A percentile compares a stretch with the other conserved stretches of the same genome.
Conservation (phyloP, 2,888 invertebrate species). For the Chorisops tibialis region DNA sequence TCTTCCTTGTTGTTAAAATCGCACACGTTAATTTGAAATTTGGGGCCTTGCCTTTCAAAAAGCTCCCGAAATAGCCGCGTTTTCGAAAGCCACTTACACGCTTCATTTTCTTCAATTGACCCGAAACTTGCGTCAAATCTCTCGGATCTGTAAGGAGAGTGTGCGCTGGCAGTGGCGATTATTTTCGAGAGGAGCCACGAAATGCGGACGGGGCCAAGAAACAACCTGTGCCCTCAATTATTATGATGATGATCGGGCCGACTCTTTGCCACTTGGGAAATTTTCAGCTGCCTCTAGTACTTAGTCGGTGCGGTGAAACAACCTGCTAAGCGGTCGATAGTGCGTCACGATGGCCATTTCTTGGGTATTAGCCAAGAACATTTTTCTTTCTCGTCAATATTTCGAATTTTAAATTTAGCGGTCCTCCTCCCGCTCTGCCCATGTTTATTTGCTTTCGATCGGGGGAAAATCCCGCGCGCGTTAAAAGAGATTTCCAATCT, state of each 20-base stretch:
- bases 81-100: constrained; percentile 20
- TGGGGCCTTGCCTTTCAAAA: too few species aligned
- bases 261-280: background rate
- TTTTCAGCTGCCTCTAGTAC: background rate
- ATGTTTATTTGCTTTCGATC: background rate
- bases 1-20: too few species aligned
- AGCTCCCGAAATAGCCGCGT: background rate
- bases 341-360: constrained; percentile 30
- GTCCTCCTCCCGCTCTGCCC: background rate
- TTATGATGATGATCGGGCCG: constrained; percentile 12
- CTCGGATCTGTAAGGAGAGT: background rate
- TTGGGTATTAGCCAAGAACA: constrained; percentile 26
- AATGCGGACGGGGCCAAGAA: constrained; percentile 8
- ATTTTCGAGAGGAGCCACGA: constrained; percentile 8
- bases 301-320: constrained; percentile 30
- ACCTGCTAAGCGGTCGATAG: constrained; percentile 32
- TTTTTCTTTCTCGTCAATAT: background rate
- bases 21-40: too few species aligned
- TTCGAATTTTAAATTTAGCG: constrained; percentile 19
- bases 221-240: constrained; percentile 21
- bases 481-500: background rate
- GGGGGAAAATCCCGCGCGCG: background rate
- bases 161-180: background rate
- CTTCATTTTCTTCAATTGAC: constrained; percentile 17
- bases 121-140: constrained; percentile 10